These are phyloP conservation scores for Larimichthys crocea DNA, from an alignment of 2,113 vertebrate species.

Conservation along the genomic window DNA sequence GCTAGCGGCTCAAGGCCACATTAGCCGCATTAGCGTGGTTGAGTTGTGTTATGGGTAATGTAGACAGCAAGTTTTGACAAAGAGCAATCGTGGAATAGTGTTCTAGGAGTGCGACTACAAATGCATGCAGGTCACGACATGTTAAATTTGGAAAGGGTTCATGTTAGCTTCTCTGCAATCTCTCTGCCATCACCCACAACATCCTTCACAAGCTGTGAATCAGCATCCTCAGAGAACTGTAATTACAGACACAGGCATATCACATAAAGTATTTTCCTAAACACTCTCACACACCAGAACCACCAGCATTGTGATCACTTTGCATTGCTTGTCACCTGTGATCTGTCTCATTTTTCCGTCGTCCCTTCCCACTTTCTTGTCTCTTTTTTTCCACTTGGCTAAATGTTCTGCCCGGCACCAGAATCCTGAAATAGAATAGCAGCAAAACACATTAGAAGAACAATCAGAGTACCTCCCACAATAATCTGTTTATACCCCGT, in stretches of 20 bases:
- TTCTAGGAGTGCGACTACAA: no score
- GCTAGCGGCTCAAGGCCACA: not conserved
- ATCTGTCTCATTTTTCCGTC: slow-evolving; percentile 9
- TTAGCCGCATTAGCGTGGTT: no score
- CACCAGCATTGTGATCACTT: not conserved
- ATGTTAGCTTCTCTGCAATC: not conserved
- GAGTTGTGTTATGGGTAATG: not conserved
- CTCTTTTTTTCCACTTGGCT: slow-evolving; percentile 29
- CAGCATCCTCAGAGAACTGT: not conserved
- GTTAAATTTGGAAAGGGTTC: not conserved
- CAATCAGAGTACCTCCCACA: slow-evolving; percentile 35
- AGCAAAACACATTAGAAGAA: slow-evolving; percentile 53
- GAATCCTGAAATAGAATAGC: slow-evolving; percentile 48
- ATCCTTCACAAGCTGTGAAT: not conserved
- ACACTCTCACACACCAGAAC: not conserved
- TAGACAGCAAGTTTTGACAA: not conserved
- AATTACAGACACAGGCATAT: not conserved
- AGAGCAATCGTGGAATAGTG: no score
- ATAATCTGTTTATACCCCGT: slow-evolving; percentile 50
- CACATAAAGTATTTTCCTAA: no score
- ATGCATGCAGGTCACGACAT: not conserved
- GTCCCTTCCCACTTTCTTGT: not conserved
- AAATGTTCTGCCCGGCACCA: slow-evolving; percentile 47
- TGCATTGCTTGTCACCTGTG: slow-evolving; percentile 10
- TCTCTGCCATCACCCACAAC: not conserved